Evolutionary conservation across 1,140 invertebrate genomes (phyloP).

Genomic region (Nylanderia fulva): DNA sequence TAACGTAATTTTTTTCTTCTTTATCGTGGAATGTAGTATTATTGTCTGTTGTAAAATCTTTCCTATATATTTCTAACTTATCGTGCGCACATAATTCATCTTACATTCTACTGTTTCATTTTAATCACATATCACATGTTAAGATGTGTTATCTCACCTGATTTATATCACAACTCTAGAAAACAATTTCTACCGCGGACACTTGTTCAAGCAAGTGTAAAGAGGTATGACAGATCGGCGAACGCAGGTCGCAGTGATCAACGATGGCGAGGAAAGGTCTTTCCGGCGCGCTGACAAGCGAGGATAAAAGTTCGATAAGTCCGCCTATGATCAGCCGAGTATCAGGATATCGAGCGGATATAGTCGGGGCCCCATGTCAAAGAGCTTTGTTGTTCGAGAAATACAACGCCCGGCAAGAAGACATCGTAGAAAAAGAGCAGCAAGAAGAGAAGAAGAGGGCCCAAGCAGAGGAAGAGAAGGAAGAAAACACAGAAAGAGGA

Average conservation of each 20-base stretch:
- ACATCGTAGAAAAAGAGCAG: conserved; percentile 18
- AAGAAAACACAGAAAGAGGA: background rate
- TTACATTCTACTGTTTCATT: background rate
- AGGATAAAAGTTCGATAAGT: conserved; percentile 34
- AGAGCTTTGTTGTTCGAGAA: conserved; percentile 37
- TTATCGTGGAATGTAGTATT: too few species aligned
- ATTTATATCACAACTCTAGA: background rate
- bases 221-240: background rate
- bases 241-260: background rate
- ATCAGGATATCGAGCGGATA: conserved; percentile 41
- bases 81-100: background rate
- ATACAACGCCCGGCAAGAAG: conserved; percentile 46
- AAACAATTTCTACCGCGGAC: background rate
- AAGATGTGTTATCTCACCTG: conserved; percentile 9
- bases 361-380: background rate
- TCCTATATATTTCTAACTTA: background rate
- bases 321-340: conserved; percentile 31
- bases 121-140: background rate
- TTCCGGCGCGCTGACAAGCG: conserved; percentile 13
- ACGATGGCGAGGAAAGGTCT: background rate
- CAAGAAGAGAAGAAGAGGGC: conserved; percentile 28
- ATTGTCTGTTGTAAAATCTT: background rate
- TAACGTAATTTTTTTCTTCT: background rate
- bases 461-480: background rate
- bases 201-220: background rate